Conservation (phyloP, 1,140 invertebrate species). For the Drosophila suzukii region DNA sequence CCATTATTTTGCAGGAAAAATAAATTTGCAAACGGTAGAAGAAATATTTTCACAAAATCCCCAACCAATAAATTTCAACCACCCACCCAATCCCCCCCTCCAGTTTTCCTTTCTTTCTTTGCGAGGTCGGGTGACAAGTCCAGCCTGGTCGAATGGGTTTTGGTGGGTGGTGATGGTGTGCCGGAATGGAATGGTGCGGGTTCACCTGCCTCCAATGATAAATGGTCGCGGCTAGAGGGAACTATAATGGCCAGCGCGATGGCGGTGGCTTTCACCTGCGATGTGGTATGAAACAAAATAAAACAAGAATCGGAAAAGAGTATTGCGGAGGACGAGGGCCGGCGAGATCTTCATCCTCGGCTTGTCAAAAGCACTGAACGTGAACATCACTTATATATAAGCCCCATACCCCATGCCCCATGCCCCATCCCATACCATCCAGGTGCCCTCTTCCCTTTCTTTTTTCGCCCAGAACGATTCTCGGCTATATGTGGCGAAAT, state of each 20-base stretch:
- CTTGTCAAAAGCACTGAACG: conserved; percentile 77
- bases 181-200: not conserved
- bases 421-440: conserved; percentile 1
- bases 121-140: conserved; percentile 66
- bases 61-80: conserved; percentile 72
- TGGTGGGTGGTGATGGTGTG: not conserved
- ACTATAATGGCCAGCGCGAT: conserved; percentile 68
- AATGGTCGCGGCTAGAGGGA: conserved; percentile 74
- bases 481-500: conserved; percentile 79
- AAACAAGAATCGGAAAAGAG: conserved; percentile 38
- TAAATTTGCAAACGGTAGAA: conserved; percentile 77
- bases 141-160: conserved; percentile 48
- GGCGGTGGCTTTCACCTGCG: conserved; percentile 72
- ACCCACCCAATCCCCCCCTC: conserved; percentile 16
- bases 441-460: not conserved
- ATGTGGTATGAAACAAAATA: conserved; percentile 42
- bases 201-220: conserved; percentile 57
- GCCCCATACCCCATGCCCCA: not conserved
- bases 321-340: not conserved
- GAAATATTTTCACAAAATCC: conserved; percentile 78
- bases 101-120: conserved; percentile 24
- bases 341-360: conserved; percentile 54
- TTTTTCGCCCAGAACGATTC: conserved; percentile 53
- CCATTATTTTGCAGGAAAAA: conserved; percentile 77
- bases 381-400: conserved; percentile 65